These are phyloP conservation scores for Dryoscopus gambensis DNA, from an alignment of 2,113 vertebrate species.

Conservation along the genomic window DNA sequence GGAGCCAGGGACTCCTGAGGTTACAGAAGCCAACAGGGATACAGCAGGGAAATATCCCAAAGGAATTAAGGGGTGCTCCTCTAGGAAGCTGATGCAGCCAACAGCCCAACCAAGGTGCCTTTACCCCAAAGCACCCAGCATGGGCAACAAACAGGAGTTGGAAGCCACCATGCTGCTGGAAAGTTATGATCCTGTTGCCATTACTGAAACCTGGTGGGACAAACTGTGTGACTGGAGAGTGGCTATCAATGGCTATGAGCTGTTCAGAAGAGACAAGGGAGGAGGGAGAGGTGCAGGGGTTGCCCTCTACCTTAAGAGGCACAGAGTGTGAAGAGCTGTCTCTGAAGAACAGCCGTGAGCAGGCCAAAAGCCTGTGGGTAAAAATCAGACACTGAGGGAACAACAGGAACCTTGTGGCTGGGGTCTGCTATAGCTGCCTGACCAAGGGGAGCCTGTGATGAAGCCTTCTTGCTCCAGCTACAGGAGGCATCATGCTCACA, in stretches of 20 bases:
- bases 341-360: too few species aligned
- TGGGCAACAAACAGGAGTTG: neutral
- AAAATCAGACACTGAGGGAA: too few species aligned
- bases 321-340: too few species aligned
- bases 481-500: too few species aligned
- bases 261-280: neutral
- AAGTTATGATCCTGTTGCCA: neutral
- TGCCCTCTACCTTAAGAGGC: neutral
- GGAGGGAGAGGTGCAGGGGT: neutral
- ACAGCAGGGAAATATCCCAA: neutral
- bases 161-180: neutral
- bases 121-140: neutral
- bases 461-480: too few species aligned
- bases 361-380: too few species aligned
- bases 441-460: too few species aligned
- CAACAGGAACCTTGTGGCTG: too few species aligned
- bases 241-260: neutral
- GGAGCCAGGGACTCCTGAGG: neutral
- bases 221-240: neutral
- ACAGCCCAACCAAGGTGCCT: neutral
- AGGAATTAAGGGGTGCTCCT: neutral
- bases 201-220: neutral
- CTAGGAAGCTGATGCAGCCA: neutral
- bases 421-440: too few species aligned
- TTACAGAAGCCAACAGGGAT: neutral